Percentiles rank a stretch among this genome's conserved stretches.
Evolutionary conservation across 2,797 vertebrate species (phyloP).

Genomic region (Gymnothorax javanicus): DNA sequence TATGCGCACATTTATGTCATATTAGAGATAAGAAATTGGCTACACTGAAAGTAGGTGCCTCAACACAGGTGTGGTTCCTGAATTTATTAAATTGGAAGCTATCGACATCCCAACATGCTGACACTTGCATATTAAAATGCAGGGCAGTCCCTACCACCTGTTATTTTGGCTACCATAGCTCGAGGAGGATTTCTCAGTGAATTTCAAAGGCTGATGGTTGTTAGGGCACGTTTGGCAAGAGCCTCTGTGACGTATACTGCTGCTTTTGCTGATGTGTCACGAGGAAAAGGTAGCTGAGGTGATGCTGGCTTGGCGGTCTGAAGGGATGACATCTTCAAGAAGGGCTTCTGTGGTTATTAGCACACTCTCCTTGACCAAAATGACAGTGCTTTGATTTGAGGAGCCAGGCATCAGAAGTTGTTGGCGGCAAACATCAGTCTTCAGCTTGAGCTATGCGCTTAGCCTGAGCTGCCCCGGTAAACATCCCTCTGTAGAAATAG

Average conservation of each 20-base stretch:
- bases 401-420: too few relatives aligned
- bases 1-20: not conserved
- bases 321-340: too few relatives aligned
- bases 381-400: too few relatives aligned
- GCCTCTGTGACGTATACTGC: not conserved
- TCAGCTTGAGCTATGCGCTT: too few relatives aligned
- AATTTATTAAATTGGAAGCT: not conserved
- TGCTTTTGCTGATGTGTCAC: not conserved
- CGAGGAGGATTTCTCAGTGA: not conserved
- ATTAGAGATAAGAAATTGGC: not conserved
- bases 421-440: too few relatives aligned
- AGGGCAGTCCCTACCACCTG: not conserved
- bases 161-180: conserved; percentile 1
- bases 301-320: not conserved
- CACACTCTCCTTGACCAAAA: too few relatives aligned
- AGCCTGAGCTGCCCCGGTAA: too few relatives aligned
- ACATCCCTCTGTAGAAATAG: too few relatives aligned
- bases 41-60: not conserved
- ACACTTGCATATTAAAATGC: not conserved
- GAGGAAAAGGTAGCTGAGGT: not conserved
- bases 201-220: not conserved
- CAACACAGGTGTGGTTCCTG: not conserved
- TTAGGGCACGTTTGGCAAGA: not conserved
- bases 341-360: too few relatives aligned
- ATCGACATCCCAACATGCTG: not conserved